phyloP scores from a whole-genome alignment of 1,140 invertebrate genomes.

The Apis florea region DNA sequence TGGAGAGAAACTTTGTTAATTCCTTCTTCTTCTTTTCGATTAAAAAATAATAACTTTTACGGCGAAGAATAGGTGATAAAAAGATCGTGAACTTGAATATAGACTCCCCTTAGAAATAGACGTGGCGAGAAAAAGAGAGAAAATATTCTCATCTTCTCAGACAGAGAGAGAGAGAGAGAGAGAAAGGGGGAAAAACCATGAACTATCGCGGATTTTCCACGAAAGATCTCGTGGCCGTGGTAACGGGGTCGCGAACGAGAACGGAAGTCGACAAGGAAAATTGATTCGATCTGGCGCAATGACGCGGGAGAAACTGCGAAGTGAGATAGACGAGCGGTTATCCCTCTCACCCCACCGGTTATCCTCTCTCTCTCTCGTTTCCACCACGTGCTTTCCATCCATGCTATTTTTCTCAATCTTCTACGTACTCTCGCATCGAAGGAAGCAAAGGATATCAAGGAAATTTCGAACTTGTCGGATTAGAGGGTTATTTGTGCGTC shows the following conservation, averaged over 20 bases:
- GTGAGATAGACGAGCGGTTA: constrained; percentile 43
- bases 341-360: not conserved
- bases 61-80: too few relatives aligned
- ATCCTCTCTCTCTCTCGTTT: not conserved
- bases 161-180: not conserved
- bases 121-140: not conserved
- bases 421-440: not conserved
- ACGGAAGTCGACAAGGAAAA: constrained; percentile 56
- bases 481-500: not conserved
- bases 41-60: too few relatives aligned
- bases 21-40: too few relatives aligned
- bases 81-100: too few relatives aligned
- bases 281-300: constrained; percentile 61
- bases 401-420: not conserved
- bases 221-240: constrained; percentile 30
- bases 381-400: not conserved
- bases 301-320: constrained; percentile 60
- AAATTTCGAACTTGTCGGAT: not conserved
- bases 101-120: not conserved
- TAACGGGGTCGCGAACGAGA: constrained; percentile 44
- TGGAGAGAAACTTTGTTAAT: too few relatives aligned
- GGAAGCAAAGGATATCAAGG: not conserved
- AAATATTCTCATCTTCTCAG: not conserved
- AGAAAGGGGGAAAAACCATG: not conserved
- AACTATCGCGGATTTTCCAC: constrained; percentile 37